phyloP scores from a whole-genome alignment of 2,797 vertebrate species.

The Neoniphon sammara region DNA sequence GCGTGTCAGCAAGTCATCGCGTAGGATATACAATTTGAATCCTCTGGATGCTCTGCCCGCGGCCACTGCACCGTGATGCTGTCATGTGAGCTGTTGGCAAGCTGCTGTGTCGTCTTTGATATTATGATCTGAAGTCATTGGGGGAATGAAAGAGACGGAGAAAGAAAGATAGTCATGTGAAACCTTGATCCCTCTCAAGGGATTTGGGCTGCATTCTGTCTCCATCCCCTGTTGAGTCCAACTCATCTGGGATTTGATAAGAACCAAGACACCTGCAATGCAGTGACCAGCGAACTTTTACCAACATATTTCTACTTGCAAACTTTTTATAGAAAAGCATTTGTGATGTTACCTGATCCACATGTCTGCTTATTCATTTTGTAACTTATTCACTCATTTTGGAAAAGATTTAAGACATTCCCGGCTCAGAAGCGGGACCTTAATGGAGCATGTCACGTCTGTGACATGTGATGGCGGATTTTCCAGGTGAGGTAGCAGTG shows the following conservation, averaged over 20 bases:
- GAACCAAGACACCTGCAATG: constrained; percentile 8
- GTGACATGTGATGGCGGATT: constrained; percentile 36
- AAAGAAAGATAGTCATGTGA: constrained; percentile 3
- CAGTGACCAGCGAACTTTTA: neutral
- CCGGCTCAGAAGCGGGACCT: neutral
- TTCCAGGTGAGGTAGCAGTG: constrained; percentile 32
- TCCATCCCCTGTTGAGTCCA: neutral
- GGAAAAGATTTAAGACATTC: constrained; percentile 11
- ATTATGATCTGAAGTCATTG: constrained; percentile 39
- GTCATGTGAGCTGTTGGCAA: neutral
- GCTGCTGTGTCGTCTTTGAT: constrained; percentile 4
- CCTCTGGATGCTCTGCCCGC: constrained; percentile 45
- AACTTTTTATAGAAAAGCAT: neutral
- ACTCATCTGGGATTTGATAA: constrained; percentile 5
- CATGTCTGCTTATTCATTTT: constrained; percentile 10
- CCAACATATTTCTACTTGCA: constrained; percentile 14
- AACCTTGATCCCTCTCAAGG: constrained; percentile 18
- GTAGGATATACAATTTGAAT: constrained; percentile 13
- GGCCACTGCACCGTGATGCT: constrained; percentile 27
- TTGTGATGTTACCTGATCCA: neutral
- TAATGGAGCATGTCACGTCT: constrained; percentile 30
- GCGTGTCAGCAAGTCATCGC: neutral
- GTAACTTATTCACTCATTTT: constrained; percentile 22
- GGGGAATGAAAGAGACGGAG: neutral
- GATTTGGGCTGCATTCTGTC: neutral